phyloP scores from a whole-genome alignment of 2,797 vertebrate genomes.

The Lates japonicus region DNA sequence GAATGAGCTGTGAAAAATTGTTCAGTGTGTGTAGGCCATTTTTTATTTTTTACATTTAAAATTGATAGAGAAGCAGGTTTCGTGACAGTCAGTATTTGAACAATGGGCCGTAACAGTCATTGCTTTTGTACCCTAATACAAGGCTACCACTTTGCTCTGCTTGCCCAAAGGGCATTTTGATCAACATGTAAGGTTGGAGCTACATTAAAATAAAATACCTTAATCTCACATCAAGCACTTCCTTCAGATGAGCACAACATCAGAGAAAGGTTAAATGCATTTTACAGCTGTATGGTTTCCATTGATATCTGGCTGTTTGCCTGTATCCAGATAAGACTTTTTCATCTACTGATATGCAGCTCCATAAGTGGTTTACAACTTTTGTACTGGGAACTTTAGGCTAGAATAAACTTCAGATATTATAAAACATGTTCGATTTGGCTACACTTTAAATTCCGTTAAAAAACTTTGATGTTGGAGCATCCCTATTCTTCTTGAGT shows the following conservation, averaged over 20 bases:
- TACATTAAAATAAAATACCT: too few relatives aligned
- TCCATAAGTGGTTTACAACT: neutral
- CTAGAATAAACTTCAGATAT: neutral
- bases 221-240: too few relatives aligned
- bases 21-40: neutral
- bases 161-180: too few relatives aligned
- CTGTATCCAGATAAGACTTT: neutral
- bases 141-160: too few relatives aligned
- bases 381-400: neutral
- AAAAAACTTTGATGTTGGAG: slow-evolving; percentile 27
- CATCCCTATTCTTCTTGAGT: neutral
- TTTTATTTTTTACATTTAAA: neutral
- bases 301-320: too few relatives aligned
- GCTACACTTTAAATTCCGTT: slow-evolving; percentile 24
- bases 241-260: too few relatives aligned
- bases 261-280: too few relatives aligned
- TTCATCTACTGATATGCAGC: neutral
- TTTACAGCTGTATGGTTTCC: too few relatives aligned
- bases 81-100: neutral
- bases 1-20: slow-evolving; percentile 19
- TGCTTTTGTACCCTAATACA: too few relatives aligned
- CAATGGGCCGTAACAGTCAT: too few relatives aligned
- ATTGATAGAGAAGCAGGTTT: neutral
- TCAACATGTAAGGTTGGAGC: too few relatives aligned
- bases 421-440: slow-evolving; percentile 2